Evolutionary conservation across 1,140 invertebrate species (phyloP).

Genomic region (Galleria mellonella): DNA sequence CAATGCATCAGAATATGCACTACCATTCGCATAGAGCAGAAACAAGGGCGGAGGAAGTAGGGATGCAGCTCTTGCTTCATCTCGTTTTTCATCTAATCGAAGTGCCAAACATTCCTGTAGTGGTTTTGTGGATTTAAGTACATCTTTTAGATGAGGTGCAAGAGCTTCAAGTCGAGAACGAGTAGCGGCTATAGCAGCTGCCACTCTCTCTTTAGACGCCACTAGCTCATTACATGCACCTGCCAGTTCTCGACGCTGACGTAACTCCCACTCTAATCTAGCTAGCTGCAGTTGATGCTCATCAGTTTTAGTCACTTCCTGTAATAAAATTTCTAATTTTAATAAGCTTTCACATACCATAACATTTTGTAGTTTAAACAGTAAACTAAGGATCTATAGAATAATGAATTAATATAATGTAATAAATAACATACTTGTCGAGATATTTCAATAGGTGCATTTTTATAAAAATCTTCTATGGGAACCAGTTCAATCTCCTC

Average conservation of each 20-base stretch:
- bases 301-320: constrained; percentile 81
- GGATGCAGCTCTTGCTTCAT: constrained; percentile 81
- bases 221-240: constrained; percentile 85
- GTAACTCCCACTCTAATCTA: constrained; percentile 92
- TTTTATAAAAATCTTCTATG: constrained; percentile 88
- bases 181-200: constrained; percentile 85
- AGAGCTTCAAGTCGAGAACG: constrained; percentile 87
- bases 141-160: constrained; percentile 82
- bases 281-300: constrained; percentile 89
- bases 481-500: constrained; percentile 92
- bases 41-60: constrained; percentile 90
- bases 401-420: too few species aligned
- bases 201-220: constrained; percentile 84
- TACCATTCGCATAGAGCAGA: constrained; percentile 89
- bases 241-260: constrained; percentile 90
- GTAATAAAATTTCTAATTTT: constrained; percentile 23
- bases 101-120: constrained; percentile 92
- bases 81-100: constrained; percentile 84
- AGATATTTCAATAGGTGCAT: constrained; percentile 84
- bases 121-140: constrained; percentile 87
- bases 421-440: constrained; percentile 76
- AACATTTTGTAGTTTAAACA: too few species aligned
- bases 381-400: too few species aligned
- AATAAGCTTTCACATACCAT: neutral
- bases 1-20: constrained; percentile 88